These are phyloP conservation scores for Barnardius zonarius DNA, from an alignment of 2,113 vertebrate genomes.

Conservation along the genomic window DNA sequence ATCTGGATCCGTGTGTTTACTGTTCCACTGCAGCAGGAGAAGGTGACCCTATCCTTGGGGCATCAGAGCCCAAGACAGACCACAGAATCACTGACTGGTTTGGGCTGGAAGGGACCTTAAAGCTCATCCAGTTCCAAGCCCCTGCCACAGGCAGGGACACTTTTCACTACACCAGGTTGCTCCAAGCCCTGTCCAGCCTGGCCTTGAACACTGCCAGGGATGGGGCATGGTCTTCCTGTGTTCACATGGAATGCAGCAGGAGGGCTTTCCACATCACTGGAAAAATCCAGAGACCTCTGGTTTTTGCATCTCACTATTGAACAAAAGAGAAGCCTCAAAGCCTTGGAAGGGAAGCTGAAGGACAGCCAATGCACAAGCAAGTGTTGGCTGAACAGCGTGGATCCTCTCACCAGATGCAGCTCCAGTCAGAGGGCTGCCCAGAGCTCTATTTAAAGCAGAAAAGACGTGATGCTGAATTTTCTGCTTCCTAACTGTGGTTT, in stretches of 20 bases:
- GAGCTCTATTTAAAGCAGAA: background rate
- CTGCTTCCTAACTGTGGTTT: background rate
- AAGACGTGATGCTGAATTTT: background rate
- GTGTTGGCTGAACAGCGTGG: fast-evolving
- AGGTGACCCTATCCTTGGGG: background rate
- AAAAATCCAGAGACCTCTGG: background rate
- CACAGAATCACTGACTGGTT: background rate
- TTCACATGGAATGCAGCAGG: background rate
- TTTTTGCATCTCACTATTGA: background rate
- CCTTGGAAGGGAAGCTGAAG: background rate
- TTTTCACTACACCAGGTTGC: background rate
- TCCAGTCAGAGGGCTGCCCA: background rate
- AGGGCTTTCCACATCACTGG: background rate
- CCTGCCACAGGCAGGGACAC: background rate
- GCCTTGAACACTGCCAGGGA: background rate
- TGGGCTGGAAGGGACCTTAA: background rate
- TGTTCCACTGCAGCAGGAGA: background rate
- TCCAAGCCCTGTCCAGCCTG: background rate
- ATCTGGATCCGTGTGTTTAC: fast-evolving
- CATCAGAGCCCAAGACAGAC: background rate
- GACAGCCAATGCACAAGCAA: background rate
- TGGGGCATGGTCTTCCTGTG: background rate
- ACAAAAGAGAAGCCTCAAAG: background rate
- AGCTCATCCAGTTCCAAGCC: background rate
- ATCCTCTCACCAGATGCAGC: background rate